Evolutionary conservation across 1,140 invertebrate genomes (phyloP).

Genomic region (fruit fly (Drosophila melanogaster)): Release_6_plus_ISO1_MT NT_033777.3:23818501-23819000

Average conservation of each 20-base stretch:
- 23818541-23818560: slow-evolving; percentile 67
- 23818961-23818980: slow-evolving; percentile 60
- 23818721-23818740: slow-evolving; percentile 28
- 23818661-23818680: slow-evolving; percentile 55
- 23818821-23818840: slow-evolving; percentile 6
- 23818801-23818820: slow-evolving; percentile 8
- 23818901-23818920: slow-evolving; percentile 40
- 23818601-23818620: slow-evolving; percentile 78
- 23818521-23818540: slow-evolving; percentile 62
- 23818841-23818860: slow-evolving; percentile 10
- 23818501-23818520: slow-evolving; percentile 65
- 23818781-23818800: background rate
- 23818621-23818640: slow-evolving; percentile 58
- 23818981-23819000: slow-evolving; percentile 45
- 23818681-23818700: slow-evolving; percentile 66
- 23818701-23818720: slow-evolving; percentile 59
- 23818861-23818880: slow-evolving; percentile 15
- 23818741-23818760: slow-evolving; percentile 24
- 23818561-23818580: slow-evolving; percentile 69
- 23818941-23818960: slow-evolving; percentile 39
- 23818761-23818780: slow-evolving; percentile 1
- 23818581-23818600: slow-evolving; percentile 78
- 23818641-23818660: slow-evolving; percentile 72
- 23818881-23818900: slow-evolving; percentile 66
- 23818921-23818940: slow-evolving; percentile 38